Base-by-base conservation (phyloP, 1,140 invertebrate species). In the Triops longicaudatus region DNA sequence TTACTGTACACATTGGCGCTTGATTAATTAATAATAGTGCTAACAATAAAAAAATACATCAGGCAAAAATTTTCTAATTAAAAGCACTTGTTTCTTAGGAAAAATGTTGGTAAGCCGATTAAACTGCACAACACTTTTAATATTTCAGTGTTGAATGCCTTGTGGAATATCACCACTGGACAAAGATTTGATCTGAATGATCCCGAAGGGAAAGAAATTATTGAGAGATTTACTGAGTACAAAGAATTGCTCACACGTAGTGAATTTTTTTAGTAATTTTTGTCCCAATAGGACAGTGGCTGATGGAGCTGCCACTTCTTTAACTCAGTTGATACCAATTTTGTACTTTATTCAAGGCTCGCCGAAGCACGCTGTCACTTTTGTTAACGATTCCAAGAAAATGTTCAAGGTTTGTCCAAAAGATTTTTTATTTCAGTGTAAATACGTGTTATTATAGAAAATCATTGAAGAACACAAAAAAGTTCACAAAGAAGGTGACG, bases 131-230 rank as follows among this genome's bases (percentile, higher is more conserved):
- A 73, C 17, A 27, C 41, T 0, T 77, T 77, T 37, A 77, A 73
- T 44, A 11, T 77, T 11, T 31, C 77, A 2, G 37, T 77, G 6
- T 11, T 77, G 28, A 77, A 77, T 37, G 77, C 73, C 10, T 28
- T 77, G 14, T 77, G 77, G 77, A 44, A 73, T 0, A 77, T 77
- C 26, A 77, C 28, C 11, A 77, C 77, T 12, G 77, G 77, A n/a
- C 10, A 77, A 27, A 72, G 77, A 41, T 43, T 77, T 37, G 41
- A 27, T 26, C 27, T 76, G 11, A 37, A 75, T 17, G 77, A 77
- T 73, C 74, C 27, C 12, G 37, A 75, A 43, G 26, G 26, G 1
- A 75, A 42, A 14, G 14, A 26, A 17, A 43, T 75, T 17, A 14
- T 75, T 12, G 11, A 14, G 7, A 31, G 7, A 26, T 26, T 75